A percentile compares a stretch with the other conserved stretches of the same genome.
phyloP scores from a whole-genome alignment of 2,113 vertebrate species.

The Heterocephalus glaber region DNA sequence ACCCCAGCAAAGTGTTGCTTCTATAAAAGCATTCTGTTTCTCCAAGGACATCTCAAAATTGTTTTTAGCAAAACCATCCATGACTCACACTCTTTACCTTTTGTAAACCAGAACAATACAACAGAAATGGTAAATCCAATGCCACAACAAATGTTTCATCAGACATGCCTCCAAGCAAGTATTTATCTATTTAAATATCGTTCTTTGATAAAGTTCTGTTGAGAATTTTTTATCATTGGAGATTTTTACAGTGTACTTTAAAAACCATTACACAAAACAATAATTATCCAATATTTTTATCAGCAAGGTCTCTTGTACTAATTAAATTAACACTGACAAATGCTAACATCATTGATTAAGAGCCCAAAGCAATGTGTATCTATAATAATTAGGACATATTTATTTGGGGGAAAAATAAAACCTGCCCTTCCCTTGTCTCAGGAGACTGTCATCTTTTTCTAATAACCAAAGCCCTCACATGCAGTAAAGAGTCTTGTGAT shows the following conservation, averaged over 20 bases:
- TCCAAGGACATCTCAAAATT: not conserved
- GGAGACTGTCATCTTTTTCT: conserved; percentile 42
- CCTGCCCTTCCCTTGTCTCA: not conserved
- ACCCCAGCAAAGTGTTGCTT: not conserved
- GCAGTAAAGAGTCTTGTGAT: not conserved
- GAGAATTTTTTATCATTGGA: conserved; percentile 71
- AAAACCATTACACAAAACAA: conserved; percentile 73
- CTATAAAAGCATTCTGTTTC: not conserved
- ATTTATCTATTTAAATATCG: conserved; percentile 68
- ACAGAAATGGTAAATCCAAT: not conserved
- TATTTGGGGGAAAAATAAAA: conserved; percentile 61
- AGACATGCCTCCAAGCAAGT: conserved; percentile 15
- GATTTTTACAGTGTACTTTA: conserved; percentile 55
- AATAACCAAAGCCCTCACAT: not conserved
- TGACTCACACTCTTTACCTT: not conserved
- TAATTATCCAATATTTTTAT: conserved; percentile 73
- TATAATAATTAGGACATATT: conserved; percentile 65
- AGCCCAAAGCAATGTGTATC: conserved; percentile 57
- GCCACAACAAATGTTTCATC: not conserved
- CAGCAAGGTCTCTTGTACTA: conserved; percentile 67
- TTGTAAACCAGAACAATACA: not conserved
- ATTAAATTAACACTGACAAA: conserved; percentile 77
- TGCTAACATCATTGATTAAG: conserved; percentile 72
- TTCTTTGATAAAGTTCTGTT: conserved; percentile 72
- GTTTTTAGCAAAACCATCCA: not conserved